A percentile compares a stretch with the other conserved stretches of the same genome.
Conservation (phyloP, 2,888 invertebrate genomes). For the Phalera bucephala region DNA sequence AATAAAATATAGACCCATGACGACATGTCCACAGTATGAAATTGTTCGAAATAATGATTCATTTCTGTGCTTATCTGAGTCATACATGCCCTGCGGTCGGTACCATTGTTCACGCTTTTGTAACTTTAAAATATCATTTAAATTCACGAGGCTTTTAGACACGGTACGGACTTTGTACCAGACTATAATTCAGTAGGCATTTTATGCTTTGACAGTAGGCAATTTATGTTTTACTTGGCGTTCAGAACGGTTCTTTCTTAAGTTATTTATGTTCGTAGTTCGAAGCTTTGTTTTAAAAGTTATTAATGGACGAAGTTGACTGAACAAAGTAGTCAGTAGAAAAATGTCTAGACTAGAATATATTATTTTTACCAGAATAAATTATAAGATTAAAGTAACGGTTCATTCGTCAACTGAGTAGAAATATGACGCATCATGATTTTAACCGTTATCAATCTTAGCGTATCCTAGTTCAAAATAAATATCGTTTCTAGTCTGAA, state of each 20-base stretch:
- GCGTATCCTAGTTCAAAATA: too few species aligned
- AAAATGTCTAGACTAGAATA: too few species aligned
- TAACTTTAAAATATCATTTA: conserved; percentile 17
- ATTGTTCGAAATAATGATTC: conserved; percentile 19
- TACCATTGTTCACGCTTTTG: conserved; percentile 16
- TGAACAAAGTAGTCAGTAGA: too few species aligned
- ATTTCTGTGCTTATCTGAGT: conserved; percentile 23
- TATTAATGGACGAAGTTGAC: background rate
- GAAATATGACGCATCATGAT: too few species aligned
- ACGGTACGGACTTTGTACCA: conserved; percentile 3
- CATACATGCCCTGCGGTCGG: conserved; percentile 11
- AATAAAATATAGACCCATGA: background rate
- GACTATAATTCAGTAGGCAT: conserved; percentile 3
- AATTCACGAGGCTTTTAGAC: conserved; percentile 11
- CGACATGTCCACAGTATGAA: conserved; percentile 14
- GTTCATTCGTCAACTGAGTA: too few species aligned
- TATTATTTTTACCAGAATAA: too few species aligned
- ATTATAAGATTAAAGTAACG: too few species aligned
- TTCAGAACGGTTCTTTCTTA: background rate
- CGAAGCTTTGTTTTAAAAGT: background rate
- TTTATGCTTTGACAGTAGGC: conserved; percentile 1
- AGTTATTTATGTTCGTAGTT: conserved; percentile 1
- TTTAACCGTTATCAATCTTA: too few species aligned
- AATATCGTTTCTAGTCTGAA: too few species aligned
- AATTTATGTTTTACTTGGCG: background rate